Evolutionary conservation across 2,113 vertebrate genomes (phyloP).

Genomic region (Apaloderma vittatum): DNA sequence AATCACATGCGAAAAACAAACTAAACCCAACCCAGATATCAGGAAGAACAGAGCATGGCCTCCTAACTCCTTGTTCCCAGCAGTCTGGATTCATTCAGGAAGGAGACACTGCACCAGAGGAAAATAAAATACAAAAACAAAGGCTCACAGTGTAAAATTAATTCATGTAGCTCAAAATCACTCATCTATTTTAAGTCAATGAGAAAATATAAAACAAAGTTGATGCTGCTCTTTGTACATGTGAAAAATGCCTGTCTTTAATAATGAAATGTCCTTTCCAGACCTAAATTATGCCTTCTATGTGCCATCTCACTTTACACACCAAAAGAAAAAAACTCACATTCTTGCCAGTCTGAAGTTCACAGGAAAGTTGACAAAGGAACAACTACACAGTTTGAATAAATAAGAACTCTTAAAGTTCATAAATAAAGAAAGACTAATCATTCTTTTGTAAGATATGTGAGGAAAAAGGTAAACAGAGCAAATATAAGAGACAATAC

Average conservation of each 20-base stretch:
- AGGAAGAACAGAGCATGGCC: background rate
- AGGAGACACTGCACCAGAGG: background rate
- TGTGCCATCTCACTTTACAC: background rate
- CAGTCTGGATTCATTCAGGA: background rate
- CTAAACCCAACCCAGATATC: background rate
- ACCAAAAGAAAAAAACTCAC: background rate
- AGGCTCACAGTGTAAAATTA: background rate
- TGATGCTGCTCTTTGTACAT: background rate
- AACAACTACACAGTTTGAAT: background rate
- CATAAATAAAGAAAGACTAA: background rate
- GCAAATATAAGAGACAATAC: background rate
- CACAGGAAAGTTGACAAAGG: background rate
- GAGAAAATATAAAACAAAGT: background rate
- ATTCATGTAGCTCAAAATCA: slow-evolving; percentile 1
- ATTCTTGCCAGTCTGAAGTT: background rate
- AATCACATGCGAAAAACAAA: background rate
- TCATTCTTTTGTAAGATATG: accelerated
- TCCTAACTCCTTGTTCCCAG: background rate
- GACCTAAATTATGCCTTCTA: background rate
- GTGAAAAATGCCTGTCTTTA: background rate
- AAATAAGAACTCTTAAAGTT: background rate
- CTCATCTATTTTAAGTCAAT: background rate
- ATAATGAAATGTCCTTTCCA: background rate
- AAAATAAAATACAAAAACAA: background rate
- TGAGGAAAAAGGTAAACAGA: background rate